Evolutionary conservation across 2,888 invertebrate genomes (phyloP), one percentile per base, ranked within the genome.

Genomic region (Caradrina clavipalpis): DNA sequence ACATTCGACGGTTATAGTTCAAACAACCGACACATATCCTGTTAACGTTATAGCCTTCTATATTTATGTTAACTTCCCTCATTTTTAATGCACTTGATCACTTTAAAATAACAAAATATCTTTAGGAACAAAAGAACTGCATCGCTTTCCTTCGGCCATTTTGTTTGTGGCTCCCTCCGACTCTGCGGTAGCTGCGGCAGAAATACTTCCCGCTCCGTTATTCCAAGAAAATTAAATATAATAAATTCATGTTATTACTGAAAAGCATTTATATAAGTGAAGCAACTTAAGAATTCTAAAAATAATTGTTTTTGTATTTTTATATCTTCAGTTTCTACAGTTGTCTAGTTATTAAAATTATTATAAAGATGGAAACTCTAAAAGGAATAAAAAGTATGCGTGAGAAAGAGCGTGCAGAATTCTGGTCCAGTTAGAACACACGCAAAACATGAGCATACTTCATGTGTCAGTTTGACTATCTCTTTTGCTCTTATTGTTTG

Each of bases 11-110:
- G 76, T 94, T 92, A 69, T 94, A 94, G 75, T 94, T 94, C 47
- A 96, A 88, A 85, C 96, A 96, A 4, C 94, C 93, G 1, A 95
- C 96, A 80, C 96, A 96, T 81, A 96, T 93, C 0, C 96, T 95
- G 57, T 95, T 96, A 35, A 95, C 96, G 84, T 95, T 96, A 68
- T 92, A 96, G 2, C 96, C 96, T 84, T 95, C 96, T 59, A 96
- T 95, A 81, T 95, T 95, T 79, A 96, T 95, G 64, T 96, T 93
- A 45, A 96, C 92, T 90, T 96, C 95, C 79, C 88, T 93, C 94
- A 95, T 94, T 88, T 87, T 90, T 39, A 72, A 73, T 66, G 15
- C 35, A 65, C 59, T 82, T 76, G 68, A 39, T 8, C 47, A 59
- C n/a, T 64, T 69, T 21, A 19, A 49, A 42, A 71, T 69, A 65